Evolutionary conservation across 2,888 invertebrate species (phyloP).

Genomic region (Adelphocoris suturalis): DNA sequence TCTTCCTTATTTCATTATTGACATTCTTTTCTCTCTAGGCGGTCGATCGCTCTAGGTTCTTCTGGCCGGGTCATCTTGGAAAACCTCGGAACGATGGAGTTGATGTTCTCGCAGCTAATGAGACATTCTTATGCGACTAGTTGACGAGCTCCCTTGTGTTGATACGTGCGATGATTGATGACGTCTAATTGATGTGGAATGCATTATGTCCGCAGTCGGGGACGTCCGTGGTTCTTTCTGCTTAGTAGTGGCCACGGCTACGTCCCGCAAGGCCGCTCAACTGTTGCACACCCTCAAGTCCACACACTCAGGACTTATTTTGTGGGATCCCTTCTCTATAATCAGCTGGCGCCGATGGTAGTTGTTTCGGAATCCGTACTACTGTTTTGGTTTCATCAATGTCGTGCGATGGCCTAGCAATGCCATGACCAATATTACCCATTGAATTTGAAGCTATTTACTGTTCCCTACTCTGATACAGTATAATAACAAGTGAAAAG

Average conservation of each 20-base stretch:
- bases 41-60: background rate
- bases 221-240: conserved; percentile 25
- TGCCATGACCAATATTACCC: too few relatives aligned
- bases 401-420: too few relatives aligned
- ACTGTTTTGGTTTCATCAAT: too few relatives aligned
- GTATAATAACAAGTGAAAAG: too few relatives aligned
- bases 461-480: too few relatives aligned
- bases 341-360: background rate
- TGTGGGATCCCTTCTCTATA: background rate
- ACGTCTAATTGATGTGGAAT: conserved; percentile 7
- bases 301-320: conserved; percentile 4
- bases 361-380: too few relatives aligned
- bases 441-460: too few relatives aligned
- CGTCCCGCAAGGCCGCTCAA: conserved; percentile 11
- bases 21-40: background rate
- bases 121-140: conserved; percentile 18
- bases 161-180: conserved; percentile 31
- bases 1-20: background rate
- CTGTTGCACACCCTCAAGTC: conserved; percentile 17
- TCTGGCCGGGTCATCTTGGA: background rate
- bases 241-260: conserved; percentile 9
- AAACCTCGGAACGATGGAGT: background rate
- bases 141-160: conserved; percentile 8
- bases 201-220: background rate
- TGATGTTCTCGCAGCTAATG: background rate